These are phyloP conservation scores for Drosophila pectinifera DNA, from an alignment of 1,140 invertebrate species.

Conservation along the genomic window DNA sequence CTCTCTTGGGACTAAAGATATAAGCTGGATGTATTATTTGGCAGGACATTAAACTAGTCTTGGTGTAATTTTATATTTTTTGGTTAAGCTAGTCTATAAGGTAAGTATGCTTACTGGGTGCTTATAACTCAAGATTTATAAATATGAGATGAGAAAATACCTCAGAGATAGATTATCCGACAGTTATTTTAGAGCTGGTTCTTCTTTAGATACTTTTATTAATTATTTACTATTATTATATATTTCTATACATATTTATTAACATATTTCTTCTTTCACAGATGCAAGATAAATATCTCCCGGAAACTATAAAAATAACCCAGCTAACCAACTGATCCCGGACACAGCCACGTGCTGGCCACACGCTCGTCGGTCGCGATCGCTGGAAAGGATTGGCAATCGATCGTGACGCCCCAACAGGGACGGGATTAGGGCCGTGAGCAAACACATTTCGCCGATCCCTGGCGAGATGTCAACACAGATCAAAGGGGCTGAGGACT, in stretches of 20 bases:
- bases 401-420: conserved; percentile 60
- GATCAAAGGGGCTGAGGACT: conserved; percentile 31
- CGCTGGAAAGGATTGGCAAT: conserved; percentile 32
- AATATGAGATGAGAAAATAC: too few species aligned
- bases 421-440: conserved; percentile 60
- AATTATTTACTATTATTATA: too few species aligned
- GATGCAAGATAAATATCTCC: not conserved
- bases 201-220: too few species aligned
- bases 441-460: conserved; percentile 53
- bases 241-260: too few species aligned
- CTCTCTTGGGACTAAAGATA: not conserved
- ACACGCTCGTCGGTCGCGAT: conserved; percentile 20
- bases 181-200: too few species aligned
- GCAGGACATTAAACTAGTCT: not conserved
- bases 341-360: conserved; percentile 55
- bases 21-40: not conserved
- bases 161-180: too few species aligned
- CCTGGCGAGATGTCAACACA: conserved; percentile 61
- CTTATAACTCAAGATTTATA: too few species aligned
- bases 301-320: not conserved
- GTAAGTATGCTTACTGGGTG: too few species aligned
- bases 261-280: too few species aligned
- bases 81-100: too few species aligned
- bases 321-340: too few species aligned
- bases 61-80: not conserved